phyloP scores from a whole-genome alignment of 2,888 invertebrate genomes.

The Hirtodrosophila alboralis region DNA sequence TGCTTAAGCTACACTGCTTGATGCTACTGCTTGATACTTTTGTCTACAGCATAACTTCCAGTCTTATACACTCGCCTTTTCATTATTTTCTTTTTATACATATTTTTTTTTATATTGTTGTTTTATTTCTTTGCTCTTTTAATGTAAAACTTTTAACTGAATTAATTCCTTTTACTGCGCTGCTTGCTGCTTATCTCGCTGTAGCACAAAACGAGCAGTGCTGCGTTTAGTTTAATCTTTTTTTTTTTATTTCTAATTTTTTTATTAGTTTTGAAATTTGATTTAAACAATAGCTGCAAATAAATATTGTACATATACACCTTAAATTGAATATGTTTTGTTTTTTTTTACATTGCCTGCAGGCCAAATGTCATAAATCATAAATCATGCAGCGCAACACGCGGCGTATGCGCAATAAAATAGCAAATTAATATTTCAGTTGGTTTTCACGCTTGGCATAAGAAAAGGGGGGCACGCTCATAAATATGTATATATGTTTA shows the following conservation, averaged over 20 bases:
- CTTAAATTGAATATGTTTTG: no score
- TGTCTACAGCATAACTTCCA: no score
- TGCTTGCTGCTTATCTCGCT: conserved; percentile 53
- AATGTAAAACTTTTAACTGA: conserved; percentile 77
- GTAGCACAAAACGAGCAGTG: conserved; percentile 55
- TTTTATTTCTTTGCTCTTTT: conserved; percentile 41
- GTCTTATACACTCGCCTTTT: no score
- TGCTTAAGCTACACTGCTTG: no score
- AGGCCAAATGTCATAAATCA: conserved; percentile 58
- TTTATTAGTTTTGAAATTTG: conserved; percentile 8
- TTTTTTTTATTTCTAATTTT: no score
- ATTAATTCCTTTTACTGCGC: conserved; percentile 75
- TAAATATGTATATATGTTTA: no score
- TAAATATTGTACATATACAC: no score
- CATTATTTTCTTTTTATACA: no score
- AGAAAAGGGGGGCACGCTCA: conserved; percentile 36
- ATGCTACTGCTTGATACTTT: no score
- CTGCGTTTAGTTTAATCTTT: conserved; percentile 72
- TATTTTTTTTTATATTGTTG: conserved; percentile 12
- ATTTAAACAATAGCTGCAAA: no score
- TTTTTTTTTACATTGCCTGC: conserved; percentile 10
- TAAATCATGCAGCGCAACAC: conserved; percentile 64
- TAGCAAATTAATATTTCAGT: conserved; percentile 75
- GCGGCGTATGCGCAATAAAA: conserved; percentile 66
- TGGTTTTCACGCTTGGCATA: conserved; percentile 49